These are phyloP conservation scores for Pampus argenteus DNA, from an alignment of 2,797 vertebrate genomes.

Conservation along the genomic window DNA sequence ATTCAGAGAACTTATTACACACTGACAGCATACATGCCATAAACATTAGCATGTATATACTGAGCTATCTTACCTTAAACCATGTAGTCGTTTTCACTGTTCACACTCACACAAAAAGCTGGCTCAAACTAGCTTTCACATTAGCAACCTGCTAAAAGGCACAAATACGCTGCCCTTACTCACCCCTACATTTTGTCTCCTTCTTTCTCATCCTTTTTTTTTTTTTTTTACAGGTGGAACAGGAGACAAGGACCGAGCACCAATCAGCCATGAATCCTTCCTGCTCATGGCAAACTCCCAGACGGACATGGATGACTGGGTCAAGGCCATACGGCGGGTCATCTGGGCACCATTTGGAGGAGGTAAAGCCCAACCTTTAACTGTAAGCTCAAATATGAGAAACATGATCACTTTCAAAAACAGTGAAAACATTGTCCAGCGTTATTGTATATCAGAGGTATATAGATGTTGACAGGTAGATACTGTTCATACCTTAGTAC, in stretches of 20 bases:
- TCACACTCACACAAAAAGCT: too few relatives aligned
- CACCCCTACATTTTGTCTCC: background rate
- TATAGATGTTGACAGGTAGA: too few relatives aligned
- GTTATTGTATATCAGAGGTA: too few relatives aligned
- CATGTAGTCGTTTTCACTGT: too few relatives aligned
- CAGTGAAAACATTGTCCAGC: background rate
- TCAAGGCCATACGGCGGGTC: slow-evolving; percentile 94
- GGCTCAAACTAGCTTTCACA: background rate
- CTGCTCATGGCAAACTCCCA: slow-evolving; percentile 96
- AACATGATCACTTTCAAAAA: background rate
- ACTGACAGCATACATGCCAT: background rate
- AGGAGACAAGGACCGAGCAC: slow-evolving; percentile 89
- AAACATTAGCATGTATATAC: background rate
- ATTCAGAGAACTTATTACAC: background rate
- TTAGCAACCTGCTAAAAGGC: background rate
- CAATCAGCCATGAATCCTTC: slow-evolving; percentile 92
- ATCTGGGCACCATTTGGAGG: slow-evolving; percentile 96
- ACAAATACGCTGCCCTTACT: background rate
- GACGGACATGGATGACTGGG: slow-evolving; percentile 97
- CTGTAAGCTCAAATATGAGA: slow-evolving; percentile 6
- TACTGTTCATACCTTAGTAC: too few relatives aligned
- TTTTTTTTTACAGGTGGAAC: slow-evolving; percentile 82
- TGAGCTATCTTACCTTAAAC: background rate
- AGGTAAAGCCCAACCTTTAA: slow-evolving; percentile 81
- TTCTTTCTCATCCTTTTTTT: background rate